Conservation (phyloP, 2,113 vertebrate genomes). For the Syngnathus typhle region DNA sequence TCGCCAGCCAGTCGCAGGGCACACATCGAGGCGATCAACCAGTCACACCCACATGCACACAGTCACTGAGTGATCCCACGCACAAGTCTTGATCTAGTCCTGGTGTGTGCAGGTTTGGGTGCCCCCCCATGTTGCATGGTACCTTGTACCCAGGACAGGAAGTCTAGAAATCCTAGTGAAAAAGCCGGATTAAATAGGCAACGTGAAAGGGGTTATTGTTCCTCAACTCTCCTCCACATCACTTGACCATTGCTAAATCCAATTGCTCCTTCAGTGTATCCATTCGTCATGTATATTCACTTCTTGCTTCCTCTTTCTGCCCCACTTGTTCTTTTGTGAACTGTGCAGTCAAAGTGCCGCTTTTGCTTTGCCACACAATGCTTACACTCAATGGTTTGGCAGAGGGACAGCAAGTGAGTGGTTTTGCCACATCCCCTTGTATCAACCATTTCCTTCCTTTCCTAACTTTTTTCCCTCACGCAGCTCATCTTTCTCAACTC, state of each 20-base stretch:
- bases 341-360: neutral
- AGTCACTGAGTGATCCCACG: too few species aligned
- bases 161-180: neutral
- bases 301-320: conserved; percentile 8
- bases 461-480: neutral
- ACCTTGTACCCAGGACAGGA: neutral
- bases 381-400: neutral
- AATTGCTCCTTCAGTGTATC: conserved; percentile 5
- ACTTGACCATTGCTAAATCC: conserved; percentile 17
- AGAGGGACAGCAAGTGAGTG: neutral
- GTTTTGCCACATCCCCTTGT: neutral
- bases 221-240: neutral
- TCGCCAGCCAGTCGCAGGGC: too few species aligned
- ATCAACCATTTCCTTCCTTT: neutral
- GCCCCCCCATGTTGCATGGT: too few species aligned
- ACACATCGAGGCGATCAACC: too few species aligned
- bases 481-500: conserved; percentile 1
- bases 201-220: neutral
- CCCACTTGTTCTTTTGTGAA: conserved; percentile 9
- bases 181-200: neutral
- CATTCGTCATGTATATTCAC: neutral
- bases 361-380: neutral
- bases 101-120: too few species aligned
- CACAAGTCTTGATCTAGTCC: too few species aligned
- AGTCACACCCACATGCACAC: too few species aligned